phyloP scores from a whole-genome alignment of 2,888 invertebrate genomes.

The Spisula subtruncata region DNA sequence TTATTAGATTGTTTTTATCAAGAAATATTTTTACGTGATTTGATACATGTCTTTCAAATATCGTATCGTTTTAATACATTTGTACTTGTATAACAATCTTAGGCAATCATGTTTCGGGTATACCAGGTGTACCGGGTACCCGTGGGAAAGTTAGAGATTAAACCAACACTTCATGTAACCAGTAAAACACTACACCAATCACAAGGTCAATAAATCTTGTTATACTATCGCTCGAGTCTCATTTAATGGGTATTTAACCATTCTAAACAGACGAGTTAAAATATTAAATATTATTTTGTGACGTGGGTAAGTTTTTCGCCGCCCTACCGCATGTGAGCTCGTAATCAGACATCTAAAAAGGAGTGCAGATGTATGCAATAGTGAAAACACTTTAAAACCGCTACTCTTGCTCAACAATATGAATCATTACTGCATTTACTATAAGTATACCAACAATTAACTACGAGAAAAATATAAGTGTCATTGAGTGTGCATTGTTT shows the following conservation, averaged over 20 bases:
- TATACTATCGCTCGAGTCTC: not conserved
- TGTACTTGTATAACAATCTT: not conserved
- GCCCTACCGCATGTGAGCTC: not conserved
- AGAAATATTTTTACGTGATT: too few species aligned
- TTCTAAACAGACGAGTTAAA: not conserved
- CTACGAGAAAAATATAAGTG: too few species aligned
- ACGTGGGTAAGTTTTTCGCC: not conserved
- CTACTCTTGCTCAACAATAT: too few species aligned
- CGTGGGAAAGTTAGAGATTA: slow-evolving; percentile 5
- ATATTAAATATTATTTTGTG: not conserved
- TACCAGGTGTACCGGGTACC: not conserved
- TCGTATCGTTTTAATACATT: not conserved
- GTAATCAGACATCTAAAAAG: not conserved
- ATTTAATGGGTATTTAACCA: not conserved
- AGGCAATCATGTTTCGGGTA: not conserved
- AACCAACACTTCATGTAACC: not conserved
- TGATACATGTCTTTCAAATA: too few species aligned
- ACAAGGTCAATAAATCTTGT: slow-evolving; percentile 18
- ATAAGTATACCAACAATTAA: too few species aligned
- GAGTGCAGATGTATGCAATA: not conserved
- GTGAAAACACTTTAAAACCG: not conserved
- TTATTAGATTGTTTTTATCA: too few species aligned
- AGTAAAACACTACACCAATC: not conserved
- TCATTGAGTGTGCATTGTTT: too few species aligned
- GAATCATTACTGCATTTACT: too few species aligned